Percentiles rank a stretch among this genome's conserved stretches.
These are phyloP conservation scores for Dromaius novaehollandiae DNA, from an alignment of 2,113 vertebrate genomes.

Conservation along the genomic window DNA sequence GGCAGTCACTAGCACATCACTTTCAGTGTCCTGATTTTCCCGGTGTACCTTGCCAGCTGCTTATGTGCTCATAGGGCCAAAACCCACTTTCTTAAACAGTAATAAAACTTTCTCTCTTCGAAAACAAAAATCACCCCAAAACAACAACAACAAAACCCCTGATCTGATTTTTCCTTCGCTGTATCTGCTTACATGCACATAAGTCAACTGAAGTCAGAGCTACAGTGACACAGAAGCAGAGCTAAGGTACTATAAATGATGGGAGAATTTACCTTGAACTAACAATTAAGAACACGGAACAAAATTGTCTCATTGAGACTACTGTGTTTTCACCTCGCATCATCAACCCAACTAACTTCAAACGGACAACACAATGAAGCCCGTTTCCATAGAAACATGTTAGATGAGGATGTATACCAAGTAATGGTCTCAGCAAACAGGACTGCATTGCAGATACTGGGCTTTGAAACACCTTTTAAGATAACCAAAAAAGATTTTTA, in stretches of 20 bases:
- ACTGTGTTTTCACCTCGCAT: neutral
- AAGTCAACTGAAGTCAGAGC: neutral
- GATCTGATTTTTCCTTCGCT: neutral
- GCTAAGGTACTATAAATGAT: neutral
- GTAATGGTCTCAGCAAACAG: neutral
- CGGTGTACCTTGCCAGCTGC: neutral
- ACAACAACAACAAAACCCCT: neutral
- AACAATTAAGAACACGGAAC: neutral
- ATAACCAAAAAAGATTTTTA: neutral
- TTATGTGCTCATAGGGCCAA: neutral
- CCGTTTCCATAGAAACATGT: conserved; percentile 41
- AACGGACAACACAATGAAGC: neutral
- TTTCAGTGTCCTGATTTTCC: neutral
- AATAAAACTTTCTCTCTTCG: neutral
- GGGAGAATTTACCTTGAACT: neutral
- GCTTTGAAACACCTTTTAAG: conserved; percentile 19
- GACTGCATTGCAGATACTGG: neutral
- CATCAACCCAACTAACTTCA: conserved; percentile 7
- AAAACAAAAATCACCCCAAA: neutral
- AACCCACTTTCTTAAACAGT: neutral
- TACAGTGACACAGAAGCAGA: neutral
- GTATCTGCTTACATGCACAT: neutral
- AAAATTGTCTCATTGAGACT: neutral
- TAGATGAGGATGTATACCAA: neutral
- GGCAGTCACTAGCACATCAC: neutral